Conservation (phyloP, 2,888 invertebrate genomes). For the Apocheima hispidaria region DNA sequence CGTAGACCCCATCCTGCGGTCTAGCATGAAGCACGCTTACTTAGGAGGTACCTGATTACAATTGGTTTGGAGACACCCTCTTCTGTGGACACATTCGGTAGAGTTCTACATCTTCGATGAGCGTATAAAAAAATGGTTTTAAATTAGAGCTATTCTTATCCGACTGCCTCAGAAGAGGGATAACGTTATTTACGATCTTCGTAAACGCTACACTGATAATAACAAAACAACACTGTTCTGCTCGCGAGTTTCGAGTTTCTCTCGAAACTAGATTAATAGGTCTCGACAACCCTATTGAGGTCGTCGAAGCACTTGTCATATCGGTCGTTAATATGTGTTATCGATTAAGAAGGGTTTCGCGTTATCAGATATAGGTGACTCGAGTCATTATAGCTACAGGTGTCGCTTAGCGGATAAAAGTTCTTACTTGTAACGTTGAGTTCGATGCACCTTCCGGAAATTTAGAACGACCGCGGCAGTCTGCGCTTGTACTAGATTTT, state of each 20-base stretch:
- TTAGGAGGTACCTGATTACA: too few relatives aligned
- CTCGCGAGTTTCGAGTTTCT: background rate
- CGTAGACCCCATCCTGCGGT: too few relatives aligned
- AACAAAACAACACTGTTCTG: too few relatives aligned
- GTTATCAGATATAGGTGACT: slow-evolving; percentile 8
- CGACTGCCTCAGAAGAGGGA: too few relatives aligned
- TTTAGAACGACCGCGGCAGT: slow-evolving; percentile 28
- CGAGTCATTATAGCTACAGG: slow-evolving; percentile 1
- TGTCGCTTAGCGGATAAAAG: slow-evolving; percentile 14
- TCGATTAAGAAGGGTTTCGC: background rate
- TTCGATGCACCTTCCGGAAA: slow-evolving; percentile 41
- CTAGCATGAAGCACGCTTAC: too few relatives aligned
- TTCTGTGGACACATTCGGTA: too few relatives aligned
- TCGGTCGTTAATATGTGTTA: slow-evolving; percentile 12
- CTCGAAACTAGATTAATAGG: background rate
- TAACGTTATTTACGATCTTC: too few relatives aligned
- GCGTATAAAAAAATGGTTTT: too few relatives aligned
- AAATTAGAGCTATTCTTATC: too few relatives aligned
- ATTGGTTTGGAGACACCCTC: too few relatives aligned
- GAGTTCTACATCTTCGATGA: too few relatives aligned
- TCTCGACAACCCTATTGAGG: slow-evolving; percentile 13
- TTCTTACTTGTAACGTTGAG: slow-evolving; percentile 12
- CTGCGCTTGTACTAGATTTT: slow-evolving; percentile 11
- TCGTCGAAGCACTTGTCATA: slow-evolving; percentile 13
- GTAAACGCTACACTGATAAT: too few relatives aligned